phyloP scores from a whole-genome alignment of 2,113 vertebrate species.

The Triplophysa rosa region DNA sequence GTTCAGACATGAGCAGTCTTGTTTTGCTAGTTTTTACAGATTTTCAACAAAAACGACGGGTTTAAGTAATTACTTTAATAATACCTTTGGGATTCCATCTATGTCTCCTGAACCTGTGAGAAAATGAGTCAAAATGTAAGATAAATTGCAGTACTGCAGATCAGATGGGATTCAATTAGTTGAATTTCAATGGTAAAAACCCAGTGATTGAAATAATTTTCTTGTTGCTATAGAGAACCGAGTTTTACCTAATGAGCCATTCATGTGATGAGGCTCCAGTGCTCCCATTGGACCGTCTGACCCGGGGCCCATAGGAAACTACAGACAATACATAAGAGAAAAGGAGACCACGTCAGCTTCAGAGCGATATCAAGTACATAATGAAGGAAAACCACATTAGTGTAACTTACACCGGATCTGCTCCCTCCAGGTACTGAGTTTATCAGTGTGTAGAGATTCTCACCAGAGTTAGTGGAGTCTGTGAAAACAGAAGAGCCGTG shows the following conservation, averaged over 20 bases:
- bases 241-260: conserved; percentile 86
- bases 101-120: conserved; percentile 84
- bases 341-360: neutral
- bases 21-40: neutral
- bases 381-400: neutral
- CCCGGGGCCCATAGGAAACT: conserved; percentile 88
- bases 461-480: conserved; percentile 85
- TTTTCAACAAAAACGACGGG: neutral
- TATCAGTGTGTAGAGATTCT: conserved; percentile 93
- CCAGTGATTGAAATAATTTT: neutral
- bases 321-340: conserved; percentile 5
- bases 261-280: conserved; percentile 91
- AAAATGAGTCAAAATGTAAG: conserved; percentile 16
- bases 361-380: neutral
- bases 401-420: conserved; percentile 80
- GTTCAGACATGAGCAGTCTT: neutral
- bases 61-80: conserved; percentile 5
- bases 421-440: conserved; percentile 82
- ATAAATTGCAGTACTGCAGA: neutral
- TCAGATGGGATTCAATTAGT: neutral
- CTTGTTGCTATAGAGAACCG: conserved; percentile 1
- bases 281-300: conserved; percentile 85
- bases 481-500: neutral
- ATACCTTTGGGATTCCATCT: conserved; percentile 91
- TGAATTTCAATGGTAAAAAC: neutral